Conservation (phyloP, 2,797 vertebrate species). For the Micropoecilia bifurca region DNA sequence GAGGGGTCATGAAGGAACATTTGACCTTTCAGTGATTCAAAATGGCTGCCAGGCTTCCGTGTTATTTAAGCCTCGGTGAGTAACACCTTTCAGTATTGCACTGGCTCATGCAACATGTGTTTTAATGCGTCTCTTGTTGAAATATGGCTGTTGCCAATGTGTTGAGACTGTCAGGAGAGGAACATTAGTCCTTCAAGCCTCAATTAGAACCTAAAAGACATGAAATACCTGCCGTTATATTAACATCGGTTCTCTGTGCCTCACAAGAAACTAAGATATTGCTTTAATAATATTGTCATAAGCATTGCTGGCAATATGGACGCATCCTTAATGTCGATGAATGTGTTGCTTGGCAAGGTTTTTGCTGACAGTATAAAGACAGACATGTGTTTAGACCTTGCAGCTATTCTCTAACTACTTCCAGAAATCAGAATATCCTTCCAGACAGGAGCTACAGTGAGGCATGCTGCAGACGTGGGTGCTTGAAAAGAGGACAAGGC, state of each 20-base stretch:
- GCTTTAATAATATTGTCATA: neutral
- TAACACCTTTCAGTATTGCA: slow-evolving; percentile 40
- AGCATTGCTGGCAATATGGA: neutral
- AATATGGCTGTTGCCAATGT: neutral
- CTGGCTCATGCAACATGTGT: neutral
- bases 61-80: slow-evolving; percentile 9
- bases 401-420: neutral
- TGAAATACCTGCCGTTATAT: neutral
- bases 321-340: neutral
- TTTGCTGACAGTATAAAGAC: neutral
- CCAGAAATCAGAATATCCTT: neutral
- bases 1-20: slow-evolving; percentile 1
- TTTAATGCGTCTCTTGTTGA: neutral
- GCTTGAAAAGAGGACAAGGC: neutral
- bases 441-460: neutral
- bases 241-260: neutral
- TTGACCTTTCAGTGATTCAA: slow-evolving; percentile 28
- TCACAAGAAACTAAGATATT: neutral
- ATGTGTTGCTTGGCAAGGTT: neutral
- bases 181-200: neutral
- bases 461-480: neutral
- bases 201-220: neutral
- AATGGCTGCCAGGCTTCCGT: slow-evolving; percentile 43
- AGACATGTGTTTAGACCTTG: neutral
- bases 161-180: neutral